phyloP scores from a whole-genome alignment of 2,797 vertebrate species.

The Sebastiscus albofasciatus region DNA sequence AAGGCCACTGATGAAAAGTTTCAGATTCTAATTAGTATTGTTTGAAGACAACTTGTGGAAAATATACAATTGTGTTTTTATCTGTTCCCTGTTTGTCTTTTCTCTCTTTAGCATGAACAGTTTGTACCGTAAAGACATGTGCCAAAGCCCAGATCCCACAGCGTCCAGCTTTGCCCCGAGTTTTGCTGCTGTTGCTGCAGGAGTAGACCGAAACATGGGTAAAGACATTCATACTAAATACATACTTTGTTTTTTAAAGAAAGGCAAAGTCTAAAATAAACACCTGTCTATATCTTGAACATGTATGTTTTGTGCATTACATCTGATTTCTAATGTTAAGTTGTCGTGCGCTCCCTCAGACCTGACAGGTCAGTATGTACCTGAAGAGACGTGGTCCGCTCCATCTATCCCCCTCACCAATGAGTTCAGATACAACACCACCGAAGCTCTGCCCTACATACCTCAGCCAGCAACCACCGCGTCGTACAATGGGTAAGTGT shows the following conservation, averaged over 20 bases:
- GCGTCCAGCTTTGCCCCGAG: conserved; percentile 83
- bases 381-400: conserved; percentile 90
- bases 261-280: neutral
- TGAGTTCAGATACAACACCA: conserved; percentile 90
- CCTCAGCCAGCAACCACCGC: conserved; percentile 81
- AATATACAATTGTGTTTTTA: neutral
- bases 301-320: rapidly evolving
- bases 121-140: conserved; percentile 77
- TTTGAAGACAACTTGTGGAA: neutral
- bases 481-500: conserved; percentile 87
- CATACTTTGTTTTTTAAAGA: neutral
- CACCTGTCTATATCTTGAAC: neutral
- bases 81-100: neutral
- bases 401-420: conserved; percentile 90
- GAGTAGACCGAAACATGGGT: conserved; percentile 88
- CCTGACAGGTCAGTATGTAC: conserved; percentile 81
- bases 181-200: conserved; percentile 86
- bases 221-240: conserved; percentile 35
- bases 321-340: neutral
- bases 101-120: conserved; percentile 70
- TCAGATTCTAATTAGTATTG: neutral
- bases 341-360: conserved; percentile 49
- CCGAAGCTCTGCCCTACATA: conserved; percentile 83
- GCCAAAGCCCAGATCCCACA: conserved; percentile 77
- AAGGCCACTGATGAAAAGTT: neutral